phyloP scores from a whole-genome alignment of 2,888 invertebrate genomes.

The Sinhomidia bicolor region DNA sequence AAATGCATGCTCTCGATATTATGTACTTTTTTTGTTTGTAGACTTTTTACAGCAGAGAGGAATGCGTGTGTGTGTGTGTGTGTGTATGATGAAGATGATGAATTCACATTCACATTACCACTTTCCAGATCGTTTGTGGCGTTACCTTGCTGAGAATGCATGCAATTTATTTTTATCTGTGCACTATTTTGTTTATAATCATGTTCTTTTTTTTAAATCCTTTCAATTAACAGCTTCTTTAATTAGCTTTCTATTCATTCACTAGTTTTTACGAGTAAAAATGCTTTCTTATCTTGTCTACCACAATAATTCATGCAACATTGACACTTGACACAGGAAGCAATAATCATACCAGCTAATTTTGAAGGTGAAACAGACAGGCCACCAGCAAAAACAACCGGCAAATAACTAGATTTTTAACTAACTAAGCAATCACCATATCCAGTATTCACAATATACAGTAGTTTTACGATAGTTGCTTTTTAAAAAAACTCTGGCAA shows the following conservation, averaged over 20 bases:
- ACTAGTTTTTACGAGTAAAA: too few relatives aligned
- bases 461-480: too few relatives aligned
- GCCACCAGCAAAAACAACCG: neutral
- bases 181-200: neutral
- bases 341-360: neutral
- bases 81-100: too few relatives aligned
- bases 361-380: too few relatives aligned
- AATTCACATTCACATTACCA: neutral
- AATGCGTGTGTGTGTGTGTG: neutral
- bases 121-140: slow-evolving; percentile 2
- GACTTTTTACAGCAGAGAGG: too few relatives aligned
- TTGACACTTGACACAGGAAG: slow-evolving; percentile 55
- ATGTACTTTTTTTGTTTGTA: neutral
- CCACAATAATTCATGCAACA: neutral
- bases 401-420: too few relatives aligned
- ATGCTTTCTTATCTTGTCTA: neutral
- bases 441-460: too few relatives aligned
- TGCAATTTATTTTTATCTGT: neutral
- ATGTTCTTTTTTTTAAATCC: neutral
- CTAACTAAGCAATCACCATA: too few relatives aligned
- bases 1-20: slow-evolving; percentile 19
- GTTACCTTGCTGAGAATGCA: neutral
- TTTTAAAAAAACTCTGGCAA: too few relatives aligned
- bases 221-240: neutral
- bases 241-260: slow-evolving; percentile 23